These are phyloP conservation scores for Tachypleus tridentatus DNA, from an alignment of 1,140 invertebrate genomes.

Conservation along the genomic window DNA sequence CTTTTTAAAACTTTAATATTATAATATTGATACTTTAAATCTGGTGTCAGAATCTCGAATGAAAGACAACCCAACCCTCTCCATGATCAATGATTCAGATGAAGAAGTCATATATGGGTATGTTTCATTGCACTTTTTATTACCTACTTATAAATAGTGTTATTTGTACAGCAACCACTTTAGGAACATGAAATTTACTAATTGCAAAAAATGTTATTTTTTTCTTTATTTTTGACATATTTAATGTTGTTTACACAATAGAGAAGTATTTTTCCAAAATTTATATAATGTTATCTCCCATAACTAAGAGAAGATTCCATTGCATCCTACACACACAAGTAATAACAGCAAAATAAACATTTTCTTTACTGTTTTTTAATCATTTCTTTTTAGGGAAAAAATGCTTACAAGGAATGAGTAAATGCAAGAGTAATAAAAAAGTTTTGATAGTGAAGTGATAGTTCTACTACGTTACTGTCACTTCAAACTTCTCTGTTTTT, in stretches of 20 bases:
- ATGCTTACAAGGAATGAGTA: no score
- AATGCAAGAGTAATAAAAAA: no score
- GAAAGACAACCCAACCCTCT: constrained; percentile 93
- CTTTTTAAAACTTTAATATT: neutral
- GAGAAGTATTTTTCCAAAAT: neutral
- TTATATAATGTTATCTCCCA: neutral
- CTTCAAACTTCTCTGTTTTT: no score
- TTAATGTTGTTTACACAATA: neutral
- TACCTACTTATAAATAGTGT: neutral
- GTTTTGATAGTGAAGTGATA: no score
- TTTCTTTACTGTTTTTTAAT: no score
- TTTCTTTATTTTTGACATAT: no score
- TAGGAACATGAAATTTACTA: neutral
- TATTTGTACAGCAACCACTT: neutral
- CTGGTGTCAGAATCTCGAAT: constrained; percentile 57
- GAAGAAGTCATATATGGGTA: constrained; percentile 94
- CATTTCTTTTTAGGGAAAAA: no score
- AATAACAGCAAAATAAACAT: no score
- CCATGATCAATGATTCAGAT: constrained; percentile 97
- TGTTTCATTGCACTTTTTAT: constrained; percentile 29
- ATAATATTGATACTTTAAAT: constrained; percentile 6
- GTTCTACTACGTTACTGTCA: no score
- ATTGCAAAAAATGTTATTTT: neutral
- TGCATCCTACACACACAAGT: no score
- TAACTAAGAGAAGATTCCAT: neutral